Evolutionary conservation across 2,888 invertebrate genomes (phyloP), one percentile per base, ranked within the genome.

Genomic region (Amblyjoppa proteus): DNA sequence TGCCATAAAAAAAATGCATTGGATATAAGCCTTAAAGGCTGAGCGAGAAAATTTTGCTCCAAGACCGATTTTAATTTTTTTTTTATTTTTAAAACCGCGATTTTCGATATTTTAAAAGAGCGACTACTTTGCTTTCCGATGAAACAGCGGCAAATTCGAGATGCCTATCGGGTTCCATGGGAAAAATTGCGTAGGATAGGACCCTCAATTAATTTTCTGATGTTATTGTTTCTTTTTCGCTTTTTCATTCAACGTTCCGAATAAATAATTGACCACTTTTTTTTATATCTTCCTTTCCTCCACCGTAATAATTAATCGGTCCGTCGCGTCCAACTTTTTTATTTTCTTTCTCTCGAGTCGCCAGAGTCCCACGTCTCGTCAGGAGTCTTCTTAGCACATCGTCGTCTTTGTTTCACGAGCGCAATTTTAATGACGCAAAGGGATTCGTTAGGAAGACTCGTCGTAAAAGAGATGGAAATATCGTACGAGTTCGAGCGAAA

Each of bases 351-450:
- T 84, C 78, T 83, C 80, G 77, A 76, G 83, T 88, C 87, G 84
- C 86, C 81, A 20, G 25, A 58, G 69, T 25, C 58, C 58, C 58
- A 1, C 11, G 58, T 25, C 58, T 58, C 28, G 25, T 58, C 58
- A 7, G 11, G 25, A 58, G 28, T 58, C 51, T 85, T 85, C 83
- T 79, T 73, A 76, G 74, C 53, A 58, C 25, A 3, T 20, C 58
- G 28, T 13, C 75, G 49, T 75, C 56, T 71, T 58, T 82, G 49
- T 6, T 20, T n/a, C 49, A 61, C 64, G 88, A 77, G 69, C 81
- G 82, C 70, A 45, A 73, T 77, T 85, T 87, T 88, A 89, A 89
- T 88, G 88, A 88, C 85, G 83, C 88, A 88, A 89, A 89, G 88
- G 75, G 89, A 87, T 87, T 89, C 87, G 85, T 89, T 89, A 87